Percentiles rank a stretch among this genome's conserved stretches.
Conservation (phyloP, 1,140 invertebrate genomes). For the Sipha flava region DNA sequence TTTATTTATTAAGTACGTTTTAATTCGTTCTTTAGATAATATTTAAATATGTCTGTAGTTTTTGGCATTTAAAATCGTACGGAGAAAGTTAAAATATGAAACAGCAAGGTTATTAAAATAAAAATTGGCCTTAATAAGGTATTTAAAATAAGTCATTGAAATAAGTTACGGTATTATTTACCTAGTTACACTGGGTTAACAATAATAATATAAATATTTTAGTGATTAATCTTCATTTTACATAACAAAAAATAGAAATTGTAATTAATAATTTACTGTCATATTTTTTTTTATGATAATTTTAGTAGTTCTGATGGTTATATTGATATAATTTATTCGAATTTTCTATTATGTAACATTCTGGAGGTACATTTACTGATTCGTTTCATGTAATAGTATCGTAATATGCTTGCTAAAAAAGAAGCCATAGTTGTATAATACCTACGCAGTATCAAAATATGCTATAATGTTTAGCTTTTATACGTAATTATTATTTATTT, state of each 20-base stretch:
- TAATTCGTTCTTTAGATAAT: not conserved
- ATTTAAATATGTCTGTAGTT: not conserved
- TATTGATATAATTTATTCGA: not conserved
- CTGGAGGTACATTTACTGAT: not conserved
- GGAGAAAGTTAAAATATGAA: not conserved
- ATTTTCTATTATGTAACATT: not conserved
- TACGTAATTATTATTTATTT: too few species aligned
- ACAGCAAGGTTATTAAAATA: not conserved
- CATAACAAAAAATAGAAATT: not conserved
- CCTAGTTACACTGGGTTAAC: not conserved
- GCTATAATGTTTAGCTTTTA: too few species aligned
- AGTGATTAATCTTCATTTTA: not conserved
- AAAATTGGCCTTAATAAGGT: not conserved
- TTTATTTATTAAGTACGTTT: not conserved
- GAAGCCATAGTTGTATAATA: conserved; percentile 5
- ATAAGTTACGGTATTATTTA: not conserved
- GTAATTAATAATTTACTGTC: not conserved
- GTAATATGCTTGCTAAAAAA: not conserved
- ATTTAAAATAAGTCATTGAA: not conserved
- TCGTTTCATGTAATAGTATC: not conserved
- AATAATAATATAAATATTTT: not conserved
- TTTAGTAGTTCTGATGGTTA: not conserved
- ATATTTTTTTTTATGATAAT: not conserved
- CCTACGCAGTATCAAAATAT: too few species aligned
- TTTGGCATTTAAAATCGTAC: not conserved